Evolutionary conservation across 2,113 vertebrate genomes (phyloP), one percentile per base, ranked within the genome.

Genomic region (Montifringilla adamsi): DNA sequence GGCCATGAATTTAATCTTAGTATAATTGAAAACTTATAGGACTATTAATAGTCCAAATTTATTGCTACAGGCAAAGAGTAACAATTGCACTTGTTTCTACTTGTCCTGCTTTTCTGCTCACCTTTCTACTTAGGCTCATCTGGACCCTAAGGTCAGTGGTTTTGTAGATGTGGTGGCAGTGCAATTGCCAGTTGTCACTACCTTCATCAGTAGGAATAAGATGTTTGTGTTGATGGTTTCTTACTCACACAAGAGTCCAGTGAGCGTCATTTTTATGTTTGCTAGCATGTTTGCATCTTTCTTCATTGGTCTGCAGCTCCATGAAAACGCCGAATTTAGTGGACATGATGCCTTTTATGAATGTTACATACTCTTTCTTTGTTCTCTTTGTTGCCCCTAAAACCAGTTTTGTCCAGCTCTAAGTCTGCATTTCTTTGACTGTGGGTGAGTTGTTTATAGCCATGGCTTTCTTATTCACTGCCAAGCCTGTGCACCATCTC

Each of bases 341-440:
- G 22, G 89, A 93, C 22, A 1, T 53, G 35, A 47, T 94, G 60
- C 53, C 53, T 90, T 79, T 88, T 94, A 75, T 81, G 67, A 72
- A 87, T 91, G 77, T 96, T 87, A 94, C 77, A 89, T 91, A 47
- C 84, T 94, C 63, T 94, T 95, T 95, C 84, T 95, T 94, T 95
- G 84, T 95, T 96, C 50, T 95, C 86, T 96, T 90, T 95, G 77
- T 94, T 95, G 91, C 86, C 87, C 83, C 94, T 96, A 95, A 95
- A 94, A 60, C 83, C 94, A 86, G 80, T 92, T 95, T 95, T 95
- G 91, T 96, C 89, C 83, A 95, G 89, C 93, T 95, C 44, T 95
- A 93, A 92, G 83, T 69, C 93, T 86, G 76, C 94, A 83, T 96
- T 96, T 94, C 94, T 94, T 96, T 95, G 94, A 66, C 90, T 81